Conservation (phyloP, 2,113 vertebrate genomes). For the Brienomyrus brachyistius region DNA sequence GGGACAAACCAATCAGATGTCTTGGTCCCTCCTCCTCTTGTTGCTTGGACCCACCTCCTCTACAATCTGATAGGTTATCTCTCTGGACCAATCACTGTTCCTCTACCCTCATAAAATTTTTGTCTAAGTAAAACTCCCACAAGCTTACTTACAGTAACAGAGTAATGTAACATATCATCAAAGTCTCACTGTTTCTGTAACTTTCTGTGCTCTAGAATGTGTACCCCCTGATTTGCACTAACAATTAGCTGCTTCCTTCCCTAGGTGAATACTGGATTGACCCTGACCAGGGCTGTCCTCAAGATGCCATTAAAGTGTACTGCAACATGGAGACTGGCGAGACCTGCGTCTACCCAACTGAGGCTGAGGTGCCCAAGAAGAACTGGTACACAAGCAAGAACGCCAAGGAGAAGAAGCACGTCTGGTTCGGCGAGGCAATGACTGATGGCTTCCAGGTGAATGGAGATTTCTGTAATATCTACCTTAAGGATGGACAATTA, state of each 20-base stretch:
- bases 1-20: too few species aligned
- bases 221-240: background rate
- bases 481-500: background rate
- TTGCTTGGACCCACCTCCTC: too few species aligned
- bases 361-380: constrained; percentile 72
- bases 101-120: too few species aligned
- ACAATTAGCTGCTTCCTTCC: background rate
- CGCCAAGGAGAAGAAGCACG: constrained; percentile 87
- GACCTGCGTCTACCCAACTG: constrained; percentile 78
- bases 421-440: constrained; percentile 96
- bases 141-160: too few species aligned
- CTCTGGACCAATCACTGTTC: too few species aligned
- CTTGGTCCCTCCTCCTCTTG: too few species aligned
- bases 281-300: constrained; percentile 95
- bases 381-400: constrained; percentile 94
- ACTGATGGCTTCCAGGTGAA: constrained; percentile 84
- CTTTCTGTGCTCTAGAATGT: background rate
- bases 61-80: too few species aligned
- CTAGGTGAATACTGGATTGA: constrained; percentile 96
- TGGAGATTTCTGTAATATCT: background rate
- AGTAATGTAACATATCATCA: background rate
- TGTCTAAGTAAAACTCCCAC: too few species aligned
- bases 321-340: constrained; percentile 96
- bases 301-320: constrained; percentile 96
- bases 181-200: background rate